Conservation (phyloP, 2,888 invertebrate species). For the Troides helena region DNA sequence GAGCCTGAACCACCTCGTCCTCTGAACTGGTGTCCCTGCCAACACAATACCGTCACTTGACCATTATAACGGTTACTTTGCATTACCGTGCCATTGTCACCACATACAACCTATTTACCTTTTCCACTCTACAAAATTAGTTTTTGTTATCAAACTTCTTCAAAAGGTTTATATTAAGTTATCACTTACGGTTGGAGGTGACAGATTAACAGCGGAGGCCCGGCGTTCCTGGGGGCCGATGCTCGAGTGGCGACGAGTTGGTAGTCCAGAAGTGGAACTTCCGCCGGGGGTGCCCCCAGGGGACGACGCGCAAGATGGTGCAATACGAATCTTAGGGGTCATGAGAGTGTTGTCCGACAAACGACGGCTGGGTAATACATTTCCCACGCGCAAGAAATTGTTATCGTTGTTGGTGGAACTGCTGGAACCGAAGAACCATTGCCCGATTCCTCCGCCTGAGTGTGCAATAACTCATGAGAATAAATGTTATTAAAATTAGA, state of each 20-base stretch:
- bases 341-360: conserved; percentile 95
- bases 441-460: conserved; percentile 80
- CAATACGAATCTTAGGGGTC: conserved; percentile 93
- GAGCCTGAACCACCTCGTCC: conserved; percentile 87
- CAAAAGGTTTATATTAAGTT: background rate
- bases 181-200: conserved; percentile 91
- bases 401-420: conserved; percentile 89
- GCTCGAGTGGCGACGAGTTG: conserved; percentile 93
- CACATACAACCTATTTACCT: background rate
- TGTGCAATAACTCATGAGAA: background rate
- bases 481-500: background rate
- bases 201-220: conserved; percentile 90
- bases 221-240: conserved; percentile 94
- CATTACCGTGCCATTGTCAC: background rate
- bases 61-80: conserved; percentile 40
- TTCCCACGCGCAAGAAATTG: conserved; percentile 92
- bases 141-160: background rate
- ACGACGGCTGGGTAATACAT: conserved; percentile 90
- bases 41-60: conserved; percentile 66
- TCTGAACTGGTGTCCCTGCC: conserved; percentile 83
- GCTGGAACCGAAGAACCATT: conserved; percentile 92
- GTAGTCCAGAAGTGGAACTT: conserved; percentile 83
- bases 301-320: conserved; percentile 93
- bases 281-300: conserved; percentile 86
- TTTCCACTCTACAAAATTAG: background rate